Evolutionary conservation across 1,140 invertebrate species (phyloP), one percentile per base, ranked within the genome.

Genomic region (Bactericera cockerelli): DNA sequence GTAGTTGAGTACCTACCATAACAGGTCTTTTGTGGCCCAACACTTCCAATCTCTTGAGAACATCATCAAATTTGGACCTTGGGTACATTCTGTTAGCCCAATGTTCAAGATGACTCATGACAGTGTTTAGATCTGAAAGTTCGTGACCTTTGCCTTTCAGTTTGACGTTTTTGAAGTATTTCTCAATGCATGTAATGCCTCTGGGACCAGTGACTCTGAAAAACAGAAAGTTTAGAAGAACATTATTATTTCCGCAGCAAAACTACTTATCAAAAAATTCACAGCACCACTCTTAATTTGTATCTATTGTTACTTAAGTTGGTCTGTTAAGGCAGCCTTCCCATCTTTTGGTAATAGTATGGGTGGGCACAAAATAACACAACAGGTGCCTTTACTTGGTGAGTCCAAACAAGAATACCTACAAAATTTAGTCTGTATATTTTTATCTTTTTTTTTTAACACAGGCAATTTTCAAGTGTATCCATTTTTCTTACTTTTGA

Each of bases 41-140:
- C 28, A 64, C 62, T 55, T 66, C 65, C 16, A 66, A 31, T 56
- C 59, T 61, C 26, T 39, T 59, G 11, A 66, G 54, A 38, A 55
- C 49, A 61, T 66, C 65, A 59, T 63, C 64, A 59, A 66, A 66
- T 8, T 61, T 61, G 65, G 85, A 84, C 67, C 86, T 91, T 1
- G 93, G 91, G 76, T 84, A 94, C 42, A 96, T 69, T 60, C 92
- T 76, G 69, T 95, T 90, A 1, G 82, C 83, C 93, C 93, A 97
- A 66, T 95, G 91, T 66, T 96, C 89, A 56, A 95, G 67, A 64
- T 81, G 83, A 38, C 84, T 82, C 73, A 97, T 77, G 0, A 95
- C 72, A 54, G 79, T 69, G 67, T 89, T 79, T 14, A 97, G 74
- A 75, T 97, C 92, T 62, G 83, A 72, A 61, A 80, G 81, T 73